Evolutionary conservation across 1,140 invertebrate species (phyloP), one percentile per base, ranked within the genome.

Genomic region (Caerostris darwini): DNA sequence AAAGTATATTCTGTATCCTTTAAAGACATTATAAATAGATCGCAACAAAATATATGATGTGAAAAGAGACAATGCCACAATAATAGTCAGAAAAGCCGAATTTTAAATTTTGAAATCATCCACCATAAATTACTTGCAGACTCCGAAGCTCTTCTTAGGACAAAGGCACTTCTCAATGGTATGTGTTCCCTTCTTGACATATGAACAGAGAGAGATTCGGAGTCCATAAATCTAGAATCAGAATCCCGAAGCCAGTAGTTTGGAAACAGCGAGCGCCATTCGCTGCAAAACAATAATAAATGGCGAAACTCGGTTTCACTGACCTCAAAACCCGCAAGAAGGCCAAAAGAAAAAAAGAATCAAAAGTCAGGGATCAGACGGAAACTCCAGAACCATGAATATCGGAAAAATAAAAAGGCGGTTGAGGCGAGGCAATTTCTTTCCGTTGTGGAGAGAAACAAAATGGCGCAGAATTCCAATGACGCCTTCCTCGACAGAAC

Each of bases 211-310:
- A 64, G 61, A n/a, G 61, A n/a, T 64, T 64, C 12, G 14, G 12
- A 64, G 61, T 64, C 61, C 61, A 64, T 64, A 64, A 64, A 64
- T 64, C 61, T 64, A 5, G 61, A 64, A 64, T 64, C 61, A 64
- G n/a, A 64, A 64, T n/a, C 61, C 61, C 14, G 61, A n/a, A 17
- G 14, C 61, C 61, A n/a, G 61, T 17, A 64, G 61, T 64, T 64
- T n/a, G 61, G 61, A 64, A n/a, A n/a, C n/a, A n/a, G n/a, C n/a
- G n/a, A n/a, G n/a, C n/a, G n/a, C n/a, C n/a, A n/a, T n/a, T n/a
- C n/a, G n/a, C n/a, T n/a, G n/a, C n/a, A n/a, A 64, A 64, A 64
- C 61, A 64, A 64, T 64, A 64, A 64, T 64, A 64, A 64, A 64
- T 64, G 61, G 61, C 10, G n/a, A 64, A 64, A 64, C 61, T 17